Evolutionary conservation across 1,140 invertebrate species (phyloP), one percentile per base, ranked within the genome.

Genomic region (Meloidogyne exigua): DNA sequence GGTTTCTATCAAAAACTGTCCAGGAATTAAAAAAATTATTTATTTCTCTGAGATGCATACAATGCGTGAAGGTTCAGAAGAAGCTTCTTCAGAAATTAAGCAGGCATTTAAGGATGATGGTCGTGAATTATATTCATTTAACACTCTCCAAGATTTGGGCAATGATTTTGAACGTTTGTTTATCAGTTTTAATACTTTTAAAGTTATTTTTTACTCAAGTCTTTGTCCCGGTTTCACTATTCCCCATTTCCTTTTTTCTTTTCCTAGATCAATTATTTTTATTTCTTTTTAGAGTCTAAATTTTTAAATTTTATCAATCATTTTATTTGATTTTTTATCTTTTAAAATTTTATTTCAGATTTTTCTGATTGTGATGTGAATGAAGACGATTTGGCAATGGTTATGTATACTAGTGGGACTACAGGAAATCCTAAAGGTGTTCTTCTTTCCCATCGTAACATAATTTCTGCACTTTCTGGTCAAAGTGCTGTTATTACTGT

Each of bases 361-460:
- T 25, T 63, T n/a, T 26, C 26, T 36, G 44, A 63, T 32, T 39
- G 49, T 11, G 49, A 76, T 26, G 77, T 80, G 3, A 89, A 89
- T 23, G 86, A 90, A 1, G 89, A 91, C 10, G 94, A 97, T 83
- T 92, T 91, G 18, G 94, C 94, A 23, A 94, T 96, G 81, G 93
- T 96, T 63, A 96, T 96, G 94, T 97, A 96, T 89, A 96, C 95
- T 0, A 94, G 93, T 80, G 95, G 95, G 1, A 95, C 93, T 0
- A 96, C 94, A 0, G 94, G 95, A 39, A 91, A 93, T 73, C 76
- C 77, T 7, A 79, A 79, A 44, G 77, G 77, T 21, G 77, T 79
- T 11, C 63, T 69, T 21, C 67, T 87, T 63, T 92, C 93, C 0
- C 95, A 99, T 88, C 91, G 90, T 80, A 98, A 98, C 89, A 92